phyloP scores from a whole-genome alignment of 2,113 vertebrate species.

The Ardeotis arabs region DNA sequence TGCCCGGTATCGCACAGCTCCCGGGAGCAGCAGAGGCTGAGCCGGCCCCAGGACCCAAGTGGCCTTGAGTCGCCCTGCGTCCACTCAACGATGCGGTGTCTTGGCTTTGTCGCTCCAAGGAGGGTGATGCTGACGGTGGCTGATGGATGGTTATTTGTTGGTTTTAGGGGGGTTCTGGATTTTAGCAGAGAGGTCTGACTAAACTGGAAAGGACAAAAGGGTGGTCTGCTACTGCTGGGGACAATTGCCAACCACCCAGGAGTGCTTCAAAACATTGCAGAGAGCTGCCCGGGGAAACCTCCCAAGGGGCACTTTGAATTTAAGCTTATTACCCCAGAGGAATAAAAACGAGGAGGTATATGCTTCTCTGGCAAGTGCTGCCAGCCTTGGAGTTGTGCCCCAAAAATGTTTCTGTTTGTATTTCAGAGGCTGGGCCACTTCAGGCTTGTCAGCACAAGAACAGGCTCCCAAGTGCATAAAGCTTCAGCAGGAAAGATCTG shows the following conservation, averaged over 20 bases:
- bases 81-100: accelerated
- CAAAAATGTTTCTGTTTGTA: background rate
- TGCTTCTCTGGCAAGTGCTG: background rate
- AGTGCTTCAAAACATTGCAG: background rate
- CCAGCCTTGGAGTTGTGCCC: background rate
- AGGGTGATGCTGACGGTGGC: background rate
- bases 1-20: accelerated
- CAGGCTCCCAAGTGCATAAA: background rate
- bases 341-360: background rate
- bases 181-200: background rate
- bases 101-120: background rate
- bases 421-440: background rate
- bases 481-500: background rate
- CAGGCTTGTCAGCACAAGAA: background rate
- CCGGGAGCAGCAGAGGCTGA: background rate
- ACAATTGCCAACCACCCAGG: no score
- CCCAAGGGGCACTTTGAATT: background rate
- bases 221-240: background rate
- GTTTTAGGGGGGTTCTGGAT: background rate
- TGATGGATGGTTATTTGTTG: background rate
- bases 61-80: accelerated
- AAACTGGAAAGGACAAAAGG: background rate
- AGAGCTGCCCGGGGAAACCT: background rate
- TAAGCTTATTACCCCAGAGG: background rate
- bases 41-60: background rate